Base-by-base conservation (phyloP, 2,888 invertebrate species). In the Halictus ligatus region DNA sequence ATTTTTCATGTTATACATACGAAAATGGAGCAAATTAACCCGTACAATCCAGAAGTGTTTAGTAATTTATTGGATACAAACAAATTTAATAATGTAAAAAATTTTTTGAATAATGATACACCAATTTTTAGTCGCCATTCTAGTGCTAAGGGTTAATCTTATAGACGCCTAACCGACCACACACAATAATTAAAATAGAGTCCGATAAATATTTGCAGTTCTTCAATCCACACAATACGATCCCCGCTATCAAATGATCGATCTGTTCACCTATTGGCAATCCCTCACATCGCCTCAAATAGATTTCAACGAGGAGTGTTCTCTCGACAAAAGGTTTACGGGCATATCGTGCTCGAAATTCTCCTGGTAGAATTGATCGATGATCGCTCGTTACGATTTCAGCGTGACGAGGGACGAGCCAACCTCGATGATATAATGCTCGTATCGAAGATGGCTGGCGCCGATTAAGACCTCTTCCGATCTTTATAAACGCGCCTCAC, bases 391-490 rank as follows among this genome's bases (percentile, higher is more conserved):
- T 78, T 80, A 73, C 35, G 69, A 69, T 77, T 74, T n/a, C 12
- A 75, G 64, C 73, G 67, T 75, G n/a, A 46, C 21, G 46, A 58
- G 81, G 76, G 46, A 88, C 73, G 60, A 78, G 35, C 48, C 80
- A 71, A 18, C 82, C 77, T 69, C 72, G 82, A 82, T 83, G 73
- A 80, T 75, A 77, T 78, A 75, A 76, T 35, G 71, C 48, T 48
- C 60, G 40, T 35, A 43, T 35, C 74, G 64, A 40, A 75, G 77
- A 83, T 78, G 58, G 60, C 72, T 79, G 35, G 74, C 8, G 21
- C 10, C 83, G 82, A 80, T 89, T 84, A 84, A 83, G 58, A 77
- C 43, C 72, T 73, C 74, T 80, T n/a, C 58, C 69, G 75, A 80
- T 75, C 80, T 81, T 81, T 75, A 67, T 67, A 77, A 83, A 81